Percentiles rank a stretch among this genome's conserved stretches.
Conservation (phyloP, 2,113 vertebrate genomes). For the Sebastes schlegelii region DNA sequence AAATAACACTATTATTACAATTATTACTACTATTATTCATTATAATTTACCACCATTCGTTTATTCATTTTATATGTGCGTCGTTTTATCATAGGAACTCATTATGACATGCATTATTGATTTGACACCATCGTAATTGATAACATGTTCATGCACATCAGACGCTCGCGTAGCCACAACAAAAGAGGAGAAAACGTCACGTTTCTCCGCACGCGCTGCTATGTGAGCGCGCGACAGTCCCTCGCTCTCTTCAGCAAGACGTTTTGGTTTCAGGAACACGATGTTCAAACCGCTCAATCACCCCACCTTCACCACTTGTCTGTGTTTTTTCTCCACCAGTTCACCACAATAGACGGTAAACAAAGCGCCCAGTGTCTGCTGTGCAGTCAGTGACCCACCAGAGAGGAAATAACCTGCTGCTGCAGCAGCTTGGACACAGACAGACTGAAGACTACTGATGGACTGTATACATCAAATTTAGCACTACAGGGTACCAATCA, state of each 20-base stretch:
- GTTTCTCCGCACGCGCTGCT: constrained; percentile 45
- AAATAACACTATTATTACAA: not conserved
- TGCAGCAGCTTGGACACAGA: not conserved
- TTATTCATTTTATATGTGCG: too few relatives aligned
- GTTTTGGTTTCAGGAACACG: constrained; percentile 56
- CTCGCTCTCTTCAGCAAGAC: not conserved
- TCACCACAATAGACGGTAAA: not conserved
- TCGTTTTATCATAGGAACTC: not conserved
- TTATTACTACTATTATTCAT: not conserved
- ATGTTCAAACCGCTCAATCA: constrained; percentile 49
- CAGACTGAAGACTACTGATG: not conserved
- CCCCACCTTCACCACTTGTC: not conserved
- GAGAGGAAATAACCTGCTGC: not conserved
- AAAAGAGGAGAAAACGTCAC: constrained; percentile 16
- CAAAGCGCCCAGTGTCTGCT: not conserved
- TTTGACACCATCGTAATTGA: not conserved
- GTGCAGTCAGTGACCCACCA: too few relatives aligned
- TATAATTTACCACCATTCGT: not conserved
- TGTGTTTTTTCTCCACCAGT: not conserved
- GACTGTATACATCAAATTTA: not conserved
- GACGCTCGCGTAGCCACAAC: not conserved
- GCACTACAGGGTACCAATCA: too few relatives aligned
- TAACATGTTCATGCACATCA: not conserved
- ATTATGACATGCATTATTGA: not conserved
- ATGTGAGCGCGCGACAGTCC: not conserved